phyloP scores from a whole-genome alignment of 2,113 vertebrate species.

The Dicaeum eximium region DNA sequence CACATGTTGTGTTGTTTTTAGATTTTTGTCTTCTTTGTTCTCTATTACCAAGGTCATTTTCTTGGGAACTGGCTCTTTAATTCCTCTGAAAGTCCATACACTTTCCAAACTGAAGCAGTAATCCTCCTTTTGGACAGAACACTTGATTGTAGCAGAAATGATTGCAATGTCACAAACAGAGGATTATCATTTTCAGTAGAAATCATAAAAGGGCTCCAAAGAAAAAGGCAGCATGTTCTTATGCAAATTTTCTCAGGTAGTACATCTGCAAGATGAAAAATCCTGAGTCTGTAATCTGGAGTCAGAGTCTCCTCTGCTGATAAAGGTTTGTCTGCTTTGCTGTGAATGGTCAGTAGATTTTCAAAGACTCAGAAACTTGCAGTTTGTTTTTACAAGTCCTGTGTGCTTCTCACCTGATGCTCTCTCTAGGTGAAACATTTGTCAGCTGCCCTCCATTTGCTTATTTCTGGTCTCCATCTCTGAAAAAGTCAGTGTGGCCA shows the following conservation, averaged over 20 bases:
- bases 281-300: not conserved
- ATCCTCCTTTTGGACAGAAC: constrained; percentile 4
- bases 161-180: constrained; percentile 46
- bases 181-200: not conserved
- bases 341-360: not conserved
- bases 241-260: constrained; percentile 44
- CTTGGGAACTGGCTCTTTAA: not conserved
- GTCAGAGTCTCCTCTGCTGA: not conserved
- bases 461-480: not conserved
- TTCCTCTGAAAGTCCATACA: not conserved
- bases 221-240: not conserved
- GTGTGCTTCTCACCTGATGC: not conserved
- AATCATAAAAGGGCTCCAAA: constrained; percentile 1
- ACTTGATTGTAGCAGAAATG: constrained; percentile 20
- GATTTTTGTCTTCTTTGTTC: not conserved
- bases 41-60: not conserved
- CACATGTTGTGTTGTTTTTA: not conserved
- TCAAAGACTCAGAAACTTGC: not conserved
- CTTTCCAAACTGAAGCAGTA: not conserved
- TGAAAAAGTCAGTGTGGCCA: not conserved
- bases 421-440: not conserved
- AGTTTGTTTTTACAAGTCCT: not conserved
- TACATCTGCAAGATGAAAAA: not conserved
- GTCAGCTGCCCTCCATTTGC: not conserved
- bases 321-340: not conserved